Percentiles rank a stretch among this genome's conserved stretches.
phyloP scores from a whole-genome alignment of 1,140 invertebrate genomes.

The Vollenhovia emeryi region DNA sequence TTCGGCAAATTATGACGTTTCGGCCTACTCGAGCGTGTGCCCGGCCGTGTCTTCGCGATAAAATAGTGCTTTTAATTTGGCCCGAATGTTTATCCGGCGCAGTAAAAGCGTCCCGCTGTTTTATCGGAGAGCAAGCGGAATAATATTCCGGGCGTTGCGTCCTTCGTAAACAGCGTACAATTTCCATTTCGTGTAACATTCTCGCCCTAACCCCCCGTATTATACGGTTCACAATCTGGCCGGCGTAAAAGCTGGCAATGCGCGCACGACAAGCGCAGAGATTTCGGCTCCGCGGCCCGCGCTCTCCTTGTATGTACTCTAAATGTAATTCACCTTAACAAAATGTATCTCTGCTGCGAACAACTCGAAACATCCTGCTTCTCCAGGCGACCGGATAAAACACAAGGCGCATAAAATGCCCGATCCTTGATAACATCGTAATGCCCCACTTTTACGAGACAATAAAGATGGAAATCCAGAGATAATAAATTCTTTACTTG shows the following conservation, averaged over 20 bases:
- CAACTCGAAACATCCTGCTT: conserved; percentile 15
- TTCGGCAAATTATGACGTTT: conserved; percentile 63
- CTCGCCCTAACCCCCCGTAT: conserved; percentile 56
- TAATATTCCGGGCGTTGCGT: conserved; percentile 71
- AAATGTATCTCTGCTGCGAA: conserved; percentile 43
- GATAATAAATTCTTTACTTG: neutral
- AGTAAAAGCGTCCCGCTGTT: conserved; percentile 70
- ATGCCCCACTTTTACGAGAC: neutral
- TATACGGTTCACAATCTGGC: conserved; percentile 56
- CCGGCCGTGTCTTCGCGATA: conserved; percentile 51
- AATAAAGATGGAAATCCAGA: neutral
- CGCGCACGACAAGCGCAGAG: conserved; percentile 52
- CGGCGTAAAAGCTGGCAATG: conserved; percentile 49
- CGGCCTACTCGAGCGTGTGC: conserved; percentile 44
- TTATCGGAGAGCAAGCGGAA: conserved; percentile 65
- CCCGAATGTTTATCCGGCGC: conserved; percentile 66
- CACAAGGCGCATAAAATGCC: neutral
- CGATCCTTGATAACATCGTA: neutral
- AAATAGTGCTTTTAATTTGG: conserved; percentile 74
- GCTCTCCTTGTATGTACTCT: conserved; percentile 41
- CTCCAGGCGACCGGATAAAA: neutral
- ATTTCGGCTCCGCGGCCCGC: conserved; percentile 35
- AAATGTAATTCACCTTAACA: conserved; percentile 51
- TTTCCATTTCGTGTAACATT: conserved; percentile 67
- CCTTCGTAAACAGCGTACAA: conserved; percentile 70